Percentiles rank a stretch among this genome's conserved stretches.
Conservation (phyloP, 2,113 vertebrate species). For the Epinephelus lanceolatus region DNA sequence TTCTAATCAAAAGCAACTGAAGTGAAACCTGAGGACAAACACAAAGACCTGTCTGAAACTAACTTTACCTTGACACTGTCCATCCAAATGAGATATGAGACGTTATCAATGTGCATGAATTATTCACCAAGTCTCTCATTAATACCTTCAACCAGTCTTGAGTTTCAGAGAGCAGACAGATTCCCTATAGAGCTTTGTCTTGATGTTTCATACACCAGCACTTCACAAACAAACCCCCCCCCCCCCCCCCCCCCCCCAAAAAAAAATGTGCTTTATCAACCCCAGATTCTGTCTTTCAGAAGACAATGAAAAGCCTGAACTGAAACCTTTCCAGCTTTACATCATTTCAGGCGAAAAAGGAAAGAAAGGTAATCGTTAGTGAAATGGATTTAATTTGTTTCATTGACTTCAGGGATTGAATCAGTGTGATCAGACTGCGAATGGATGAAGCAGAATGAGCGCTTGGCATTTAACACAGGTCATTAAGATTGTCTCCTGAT, state of each 20-base stretch:
- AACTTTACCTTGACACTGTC: conserved; percentile 33
- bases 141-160: conserved; percentile 43
- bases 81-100: conserved; percentile 49
- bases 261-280: not conserved
- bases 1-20: conserved; percentile 29
- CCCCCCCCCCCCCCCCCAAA: too few species aligned
- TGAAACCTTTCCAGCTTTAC: conserved; percentile 12
- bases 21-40: conserved; percentile 18
- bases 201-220: conserved; percentile 33
- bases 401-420: conserved; percentile 19
- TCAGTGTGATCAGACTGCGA: conserved; percentile 42
- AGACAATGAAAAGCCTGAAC: not conserved
- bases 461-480: conserved; percentile 62
- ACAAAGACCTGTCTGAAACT: conserved; percentile 51
- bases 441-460: conserved; percentile 19
- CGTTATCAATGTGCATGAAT: conserved; percentile 59
- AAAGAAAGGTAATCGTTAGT: conserved; percentile 8
- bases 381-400: conserved; percentile 44
- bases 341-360: not conserved
- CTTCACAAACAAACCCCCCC: conserved; percentile 21
- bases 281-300: not conserved
- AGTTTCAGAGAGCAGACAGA: conserved; percentile 46
- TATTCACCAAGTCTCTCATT: conserved; percentile 58
- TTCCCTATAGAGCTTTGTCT: conserved; percentile 18
- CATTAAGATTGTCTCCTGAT: conserved; percentile 67